Evolutionary conservation across 1,140 invertebrate genomes (phyloP), one percentile per base, ranked within the genome.

Genomic region (Drosophila bocqueti): DNA sequence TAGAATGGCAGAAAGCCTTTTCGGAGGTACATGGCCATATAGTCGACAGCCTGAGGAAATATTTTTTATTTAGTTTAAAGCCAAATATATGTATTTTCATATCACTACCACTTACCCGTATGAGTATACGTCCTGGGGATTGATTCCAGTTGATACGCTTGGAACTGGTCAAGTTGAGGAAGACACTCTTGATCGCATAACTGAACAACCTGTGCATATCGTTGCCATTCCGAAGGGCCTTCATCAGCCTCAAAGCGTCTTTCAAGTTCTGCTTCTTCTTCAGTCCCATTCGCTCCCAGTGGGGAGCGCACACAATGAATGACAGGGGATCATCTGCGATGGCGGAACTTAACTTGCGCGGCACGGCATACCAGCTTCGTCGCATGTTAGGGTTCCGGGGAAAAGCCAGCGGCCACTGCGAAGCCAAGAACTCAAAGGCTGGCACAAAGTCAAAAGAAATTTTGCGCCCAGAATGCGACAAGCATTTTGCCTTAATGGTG

Each of bases 371-470:
- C 83, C 81, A 84, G n/a, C n/a, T 55, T 13, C 52, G 47, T 18
- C 52, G 42, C 15, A 31, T 15, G n/a, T 59, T 36, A 1, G 5
- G 15, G 15, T 26, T 24, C 38, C 21, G 47, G 1, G 9, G 18
- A 18, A 81, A 21, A 10, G n/a, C 15, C 11, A 1, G 2, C 2
- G 74, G 74, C 74, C 63, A 84, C 15, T 78, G 18, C 4, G 10
- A 2, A 9, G 59, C 59, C 2, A n/a, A 1, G 11, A 85, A 85
- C 26, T 61, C 63, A 38, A 85, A 84, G 1, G 72, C 78, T 11
- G 78, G 81, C 59, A 85, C 81, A 68, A 83, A 85, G 57, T 85
- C 82, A 47, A 85, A 85, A 6, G 38, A 65, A 13, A 85, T 85
- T 13, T 59, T 50, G 2, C 65, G 78, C 0, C 24, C 9, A 1